A percentile compares a stretch with the other conserved stretches of the same genome.
Conservation (phyloP, 1,140 invertebrate genomes). For the Diorhabda sublineata region DNA sequence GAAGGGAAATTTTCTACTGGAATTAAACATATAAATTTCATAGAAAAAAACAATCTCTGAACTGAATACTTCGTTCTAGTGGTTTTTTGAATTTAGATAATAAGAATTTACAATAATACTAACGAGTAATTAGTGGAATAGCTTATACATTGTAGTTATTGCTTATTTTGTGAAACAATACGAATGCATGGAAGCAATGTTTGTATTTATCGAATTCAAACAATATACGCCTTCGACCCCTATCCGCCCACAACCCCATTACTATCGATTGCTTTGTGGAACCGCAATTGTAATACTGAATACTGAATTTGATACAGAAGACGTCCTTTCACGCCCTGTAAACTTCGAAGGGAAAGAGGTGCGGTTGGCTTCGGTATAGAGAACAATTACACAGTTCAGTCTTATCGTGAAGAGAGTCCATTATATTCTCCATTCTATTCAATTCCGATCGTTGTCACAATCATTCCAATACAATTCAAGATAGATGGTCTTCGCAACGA, state of each 20-base stretch:
- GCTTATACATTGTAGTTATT: too few relatives aligned
- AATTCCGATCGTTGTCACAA: constrained; percentile 35
- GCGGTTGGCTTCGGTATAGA: constrained; percentile 20
- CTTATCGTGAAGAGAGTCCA: constrained; percentile 30
- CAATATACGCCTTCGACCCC: background rate
- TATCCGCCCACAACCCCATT: background rate
- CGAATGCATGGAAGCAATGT: too few relatives aligned
- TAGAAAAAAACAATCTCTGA: too few relatives aligned
- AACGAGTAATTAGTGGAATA: too few relatives aligned
- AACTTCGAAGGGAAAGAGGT: constrained; percentile 22
- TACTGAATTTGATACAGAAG: constrained; percentile 14
- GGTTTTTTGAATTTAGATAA: too few relatives aligned
- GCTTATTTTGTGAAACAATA: too few relatives aligned
- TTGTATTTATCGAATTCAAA: background rate
- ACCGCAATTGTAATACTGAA: constrained; percentile 12
- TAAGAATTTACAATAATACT: too few relatives aligned
- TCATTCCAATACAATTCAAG: constrained; percentile 38
- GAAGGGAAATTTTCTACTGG: too few relatives aligned
- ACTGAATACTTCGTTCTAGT: too few relatives aligned
- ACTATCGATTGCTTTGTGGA: constrained; percentile 5
- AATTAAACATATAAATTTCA: too few relatives aligned
- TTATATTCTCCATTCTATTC: constrained; percentile 31
- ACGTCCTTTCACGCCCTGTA: constrained; percentile 14
- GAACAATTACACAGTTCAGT: constrained; percentile 35
- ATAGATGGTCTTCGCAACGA: constrained; percentile 31